Evolutionary conservation across 2,888 invertebrate genomes (phyloP), one percentile per base, ranked within the genome.

Genomic region (Muschampia plurimacula): DNA sequence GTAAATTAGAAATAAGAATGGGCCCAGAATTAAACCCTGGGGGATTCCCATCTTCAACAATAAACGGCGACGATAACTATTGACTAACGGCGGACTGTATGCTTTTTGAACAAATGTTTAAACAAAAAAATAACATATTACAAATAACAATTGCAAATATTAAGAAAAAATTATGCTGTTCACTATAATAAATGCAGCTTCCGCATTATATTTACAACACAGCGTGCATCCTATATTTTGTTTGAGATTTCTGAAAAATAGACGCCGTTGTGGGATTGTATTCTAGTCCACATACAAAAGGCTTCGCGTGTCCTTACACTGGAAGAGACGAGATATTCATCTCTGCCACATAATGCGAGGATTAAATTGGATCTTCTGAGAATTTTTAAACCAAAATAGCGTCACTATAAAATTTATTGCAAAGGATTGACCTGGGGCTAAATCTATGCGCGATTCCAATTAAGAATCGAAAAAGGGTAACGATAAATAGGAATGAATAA

Each of bases 351-450:
- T 90, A 90, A 89, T 88, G 85, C 89, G 84, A 85, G 82, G 84
- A 85, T 90, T 89, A 90, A 92, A 91, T 90, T 88, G 89, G 88
- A 89, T 89, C 87, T 89, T 87, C 90, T 88, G 82, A 86, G 89
- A 89, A 90, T 90, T 90, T 60, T 72, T 72, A 68, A 67, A 57
- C 68, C 64, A 63, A 64, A 67, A 68, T 68, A 57, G 63, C 46
- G 63, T 84, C 84, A 86, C 87, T 86, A 88, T 90, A 89, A 90
- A 90, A 89, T 91, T 90, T 91, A 91, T 89, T 85, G 86, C 87
- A 80, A 83, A 86, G 86, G 72, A 89, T 91, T 87, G 85, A 86
- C 86, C 67, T 67, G 44, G 44, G 55, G 67, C 62, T 62, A 72
- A 67, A 41, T 55, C n/a, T 62, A 28, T 65, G 57, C 66, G 32